phyloP scores from a whole-genome alignment of 1,140 invertebrate genomes.

The Oedothorax gibbosus region DNA sequence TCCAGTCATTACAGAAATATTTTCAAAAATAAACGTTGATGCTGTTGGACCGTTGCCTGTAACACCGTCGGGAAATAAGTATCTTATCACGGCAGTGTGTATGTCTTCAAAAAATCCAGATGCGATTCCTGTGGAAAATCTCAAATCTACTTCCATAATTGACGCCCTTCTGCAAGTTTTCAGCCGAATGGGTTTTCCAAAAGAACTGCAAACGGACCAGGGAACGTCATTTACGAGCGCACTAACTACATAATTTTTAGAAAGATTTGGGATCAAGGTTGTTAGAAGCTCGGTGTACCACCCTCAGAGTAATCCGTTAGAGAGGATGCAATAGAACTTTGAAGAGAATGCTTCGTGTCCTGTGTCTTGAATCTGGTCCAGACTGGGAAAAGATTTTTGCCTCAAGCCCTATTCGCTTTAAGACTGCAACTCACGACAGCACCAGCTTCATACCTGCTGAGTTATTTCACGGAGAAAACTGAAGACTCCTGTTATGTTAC shows the following conservation, averaged over 20 bases:
- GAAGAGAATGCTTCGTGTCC: conserved; percentile 21
- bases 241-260: not conserved
- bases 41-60: not conserved
- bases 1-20: conserved; percentile 5
- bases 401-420: no score
- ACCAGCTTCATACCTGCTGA: not conserved
- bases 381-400: conserved; percentile 3
- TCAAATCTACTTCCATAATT: not conserved
- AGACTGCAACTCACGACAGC: no score
- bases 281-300: not conserved
- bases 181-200: conserved; percentile 17
- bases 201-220: not conserved
- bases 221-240: not conserved
- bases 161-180: conserved; percentile 5
- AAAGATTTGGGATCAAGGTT: not conserved
- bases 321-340: conserved; percentile 18
- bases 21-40: conserved; percentile 9
- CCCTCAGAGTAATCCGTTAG: conserved; percentile 2
- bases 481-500: not conserved
- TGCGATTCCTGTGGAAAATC: not conserved
- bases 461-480: conserved; percentile 5
- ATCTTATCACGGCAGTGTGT: not conserved
- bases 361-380: conserved; percentile 1
- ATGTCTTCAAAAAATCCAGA: conserved; percentile 19
- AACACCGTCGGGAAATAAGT: not conserved